phyloP scores from a whole-genome alignment of 2,888 invertebrate genomes.

The Lycia hirtaria region DNA sequence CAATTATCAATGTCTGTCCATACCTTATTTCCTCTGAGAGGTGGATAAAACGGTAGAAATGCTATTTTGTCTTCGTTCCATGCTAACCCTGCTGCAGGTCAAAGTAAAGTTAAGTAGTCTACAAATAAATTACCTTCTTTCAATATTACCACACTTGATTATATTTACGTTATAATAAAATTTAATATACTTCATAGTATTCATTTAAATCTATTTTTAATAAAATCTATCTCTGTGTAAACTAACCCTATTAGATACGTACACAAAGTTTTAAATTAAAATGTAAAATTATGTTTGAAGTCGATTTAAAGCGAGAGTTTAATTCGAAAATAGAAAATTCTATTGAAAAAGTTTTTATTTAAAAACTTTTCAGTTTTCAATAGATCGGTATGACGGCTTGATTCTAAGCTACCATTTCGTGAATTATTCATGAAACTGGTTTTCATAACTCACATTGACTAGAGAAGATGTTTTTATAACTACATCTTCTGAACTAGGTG shows the following conservation, averaged over 20 bases:
- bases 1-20: too few relatives aligned
- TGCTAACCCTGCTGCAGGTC: too few relatives aligned
- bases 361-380: conserved; percentile 22
- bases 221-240: not conserved
- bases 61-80: too few relatives aligned
- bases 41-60: too few relatives aligned
- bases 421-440: conserved; percentile 19
- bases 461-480: not conserved
- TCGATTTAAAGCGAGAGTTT: conserved; percentile 22
- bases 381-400: conserved; percentile 21
- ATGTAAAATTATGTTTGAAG: conserved; percentile 26
- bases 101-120: too few relatives aligned
- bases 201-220: not conserved
- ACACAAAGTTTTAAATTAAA: conserved; percentile 6
- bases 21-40: too few relatives aligned
- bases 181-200: too few relatives aligned
- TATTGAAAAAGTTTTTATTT: conserved; percentile 34
- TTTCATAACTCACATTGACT: not conserved
- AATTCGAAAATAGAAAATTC: conserved; percentile 24
- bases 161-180: too few relatives aligned
- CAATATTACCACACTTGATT: too few relatives aligned
- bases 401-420: conserved; percentile 7
- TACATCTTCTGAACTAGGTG: conserved; percentile 1
- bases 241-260: not conserved
- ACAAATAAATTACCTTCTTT: too few relatives aligned